A percentile compares a stretch with the other conserved stretches of the same genome.
These are phyloP conservation scores for Dallia pectoralis DNA, from an alignment of 2,797 vertebrate genomes.

Conservation along the genomic window DNA sequence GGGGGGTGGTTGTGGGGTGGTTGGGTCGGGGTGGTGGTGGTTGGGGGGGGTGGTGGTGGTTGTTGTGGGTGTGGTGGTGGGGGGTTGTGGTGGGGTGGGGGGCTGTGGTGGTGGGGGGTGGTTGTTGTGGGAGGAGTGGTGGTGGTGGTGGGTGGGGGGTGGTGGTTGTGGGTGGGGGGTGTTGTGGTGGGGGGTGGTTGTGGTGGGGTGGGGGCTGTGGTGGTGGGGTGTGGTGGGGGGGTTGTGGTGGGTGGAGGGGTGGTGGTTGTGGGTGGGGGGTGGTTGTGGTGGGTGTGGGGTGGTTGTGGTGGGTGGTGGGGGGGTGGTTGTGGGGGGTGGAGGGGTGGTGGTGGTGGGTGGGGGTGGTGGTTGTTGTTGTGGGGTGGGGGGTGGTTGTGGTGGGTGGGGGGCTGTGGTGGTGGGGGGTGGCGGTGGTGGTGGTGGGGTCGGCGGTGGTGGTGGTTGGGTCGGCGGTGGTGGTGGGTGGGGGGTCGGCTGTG, in stretches of 20 bases:
- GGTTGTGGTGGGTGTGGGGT: background rate
- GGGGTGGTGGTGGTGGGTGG: background rate
- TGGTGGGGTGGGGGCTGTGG: conserved; percentile 12
- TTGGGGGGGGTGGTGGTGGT: background rate
- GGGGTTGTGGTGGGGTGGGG: no score
- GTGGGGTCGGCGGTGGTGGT: no score
- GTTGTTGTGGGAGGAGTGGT: no score
- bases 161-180: background rate
- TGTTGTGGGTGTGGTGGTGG: background rate
- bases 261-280: background rate
- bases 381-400: background rate
- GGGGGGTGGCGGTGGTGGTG: background rate
- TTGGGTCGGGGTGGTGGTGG: background rate
- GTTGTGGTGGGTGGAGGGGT: background rate
- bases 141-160: background rate
- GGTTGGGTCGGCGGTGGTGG: background rate
- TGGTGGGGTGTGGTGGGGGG: background rate
- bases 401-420: conserved; percentile 13
- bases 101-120: no score
- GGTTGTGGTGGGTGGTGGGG: background rate
- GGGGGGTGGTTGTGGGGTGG: background rate
- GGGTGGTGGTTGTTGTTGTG: background rate
- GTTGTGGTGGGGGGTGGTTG: conserved; percentile 16
- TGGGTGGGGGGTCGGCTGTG: background rate
- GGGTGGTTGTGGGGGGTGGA: background rate